Conservation (phyloP, 2,888 invertebrate species). For the Drosophila neotestacea region DNA sequence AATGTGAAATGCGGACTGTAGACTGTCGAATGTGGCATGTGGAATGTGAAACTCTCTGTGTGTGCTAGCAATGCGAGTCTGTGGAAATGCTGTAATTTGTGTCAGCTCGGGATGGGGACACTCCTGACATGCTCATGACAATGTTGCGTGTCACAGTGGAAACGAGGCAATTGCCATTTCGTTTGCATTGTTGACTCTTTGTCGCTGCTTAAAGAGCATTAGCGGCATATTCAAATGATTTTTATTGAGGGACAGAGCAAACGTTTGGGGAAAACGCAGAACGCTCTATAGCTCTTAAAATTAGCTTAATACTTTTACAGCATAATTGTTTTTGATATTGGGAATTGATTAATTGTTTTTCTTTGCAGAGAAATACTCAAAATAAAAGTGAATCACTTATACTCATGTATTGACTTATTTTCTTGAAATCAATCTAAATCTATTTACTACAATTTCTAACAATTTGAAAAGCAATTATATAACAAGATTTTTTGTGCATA, state of each 20-base stretch:
- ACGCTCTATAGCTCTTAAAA: no score
- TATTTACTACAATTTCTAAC: no score
- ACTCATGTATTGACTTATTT: no score
- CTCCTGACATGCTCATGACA: constrained; percentile 39
- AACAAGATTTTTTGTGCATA: no score
- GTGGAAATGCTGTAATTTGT: constrained; percentile 27
- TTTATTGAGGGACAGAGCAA: constrained; percentile 10
- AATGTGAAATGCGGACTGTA: constrained; percentile 27
- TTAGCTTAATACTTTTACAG: no score
- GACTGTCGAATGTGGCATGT: constrained; percentile 36
- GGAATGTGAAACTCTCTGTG: constrained; percentile 38
- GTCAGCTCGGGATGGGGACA: constrained; percentile 4
- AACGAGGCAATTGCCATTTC: constrained; percentile 21
- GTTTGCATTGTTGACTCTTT: constrained; percentile 45
- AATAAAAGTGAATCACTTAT: no score
- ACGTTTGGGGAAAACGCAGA: background rate
- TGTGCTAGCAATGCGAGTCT: constrained; percentile 12
- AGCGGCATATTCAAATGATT: constrained; percentile 68
- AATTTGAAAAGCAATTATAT: no score
- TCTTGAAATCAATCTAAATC: no score
- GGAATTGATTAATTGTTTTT: no score
- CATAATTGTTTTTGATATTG: no score
- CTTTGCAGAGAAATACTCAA: no score
- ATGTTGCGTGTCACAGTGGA: constrained; percentile 62
- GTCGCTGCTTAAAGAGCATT: constrained; percentile 52